Percentiles rank a stretch among this genome's conserved stretches.
phyloP scores from a whole-genome alignment of 1,140 invertebrate species.

The Babylonia areolata region DNA sequence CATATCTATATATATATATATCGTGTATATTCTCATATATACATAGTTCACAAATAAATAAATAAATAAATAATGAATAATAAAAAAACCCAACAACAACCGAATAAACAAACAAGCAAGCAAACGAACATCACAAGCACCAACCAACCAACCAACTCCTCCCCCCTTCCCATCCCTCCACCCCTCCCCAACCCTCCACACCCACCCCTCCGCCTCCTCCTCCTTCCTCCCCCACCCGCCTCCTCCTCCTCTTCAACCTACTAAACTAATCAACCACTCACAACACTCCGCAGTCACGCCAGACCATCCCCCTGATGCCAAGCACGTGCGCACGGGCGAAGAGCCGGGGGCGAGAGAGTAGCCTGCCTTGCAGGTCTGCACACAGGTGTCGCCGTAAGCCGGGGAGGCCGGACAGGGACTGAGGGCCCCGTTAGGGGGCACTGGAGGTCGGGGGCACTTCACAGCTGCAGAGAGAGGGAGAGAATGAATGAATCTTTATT shows the following conservation, averaged over 20 bases:
- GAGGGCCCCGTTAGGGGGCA: not conserved
- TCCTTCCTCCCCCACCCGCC: not conserved
- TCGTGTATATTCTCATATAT: too few species aligned
- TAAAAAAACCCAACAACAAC: too few species aligned
- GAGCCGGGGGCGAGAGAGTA: not conserved
- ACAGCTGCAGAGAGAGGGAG: constrained; percentile 9
- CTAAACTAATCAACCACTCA: not conserved
- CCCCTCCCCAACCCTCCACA: not conserved
- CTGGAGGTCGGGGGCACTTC: not conserved
- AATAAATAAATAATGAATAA: too few species aligned
- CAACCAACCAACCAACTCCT: not conserved
- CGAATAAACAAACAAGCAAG: too few species aligned
- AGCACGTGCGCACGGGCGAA: not conserved
- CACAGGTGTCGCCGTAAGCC: not conserved
- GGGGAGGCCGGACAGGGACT: not conserved
- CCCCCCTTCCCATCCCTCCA: not conserved
- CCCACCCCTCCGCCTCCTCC: not conserved
- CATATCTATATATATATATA: too few species aligned
- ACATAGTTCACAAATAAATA: too few species aligned
- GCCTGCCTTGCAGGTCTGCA: not conserved
- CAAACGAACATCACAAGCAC: too few species aligned
- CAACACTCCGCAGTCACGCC: not conserved
- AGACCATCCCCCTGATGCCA: not conserved
- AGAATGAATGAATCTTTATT: not conserved
- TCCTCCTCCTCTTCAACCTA: not conserved